phyloP scores from a whole-genome alignment of 2,797 vertebrate genomes.

The Linurgus olivaceus region DNA sequence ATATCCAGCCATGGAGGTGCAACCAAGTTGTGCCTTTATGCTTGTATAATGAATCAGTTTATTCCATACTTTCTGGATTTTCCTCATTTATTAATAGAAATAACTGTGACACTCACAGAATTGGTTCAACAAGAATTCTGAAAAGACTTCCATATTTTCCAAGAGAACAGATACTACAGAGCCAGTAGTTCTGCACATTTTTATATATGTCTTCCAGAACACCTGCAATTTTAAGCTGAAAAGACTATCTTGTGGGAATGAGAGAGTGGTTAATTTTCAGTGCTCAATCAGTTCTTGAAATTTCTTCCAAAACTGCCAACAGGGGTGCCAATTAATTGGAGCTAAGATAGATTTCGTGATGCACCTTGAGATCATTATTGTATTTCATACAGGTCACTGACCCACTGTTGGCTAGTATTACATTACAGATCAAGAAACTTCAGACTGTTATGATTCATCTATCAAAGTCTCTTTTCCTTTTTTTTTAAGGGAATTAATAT shows the following conservation, averaged over 20 bases:
- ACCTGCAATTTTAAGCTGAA: background rate
- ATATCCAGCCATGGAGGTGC: background rate
- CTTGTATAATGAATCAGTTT: fast-evolving
- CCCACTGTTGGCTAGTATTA: background rate
- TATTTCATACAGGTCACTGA: constrained; percentile 7
- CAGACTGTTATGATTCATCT: background rate
- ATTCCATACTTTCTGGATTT: background rate
- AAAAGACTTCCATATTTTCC: background rate
- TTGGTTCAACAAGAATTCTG: background rate
- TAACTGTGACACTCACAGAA: background rate
- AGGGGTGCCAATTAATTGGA: background rate
- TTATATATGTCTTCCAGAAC: background rate
- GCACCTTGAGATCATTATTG: background rate
- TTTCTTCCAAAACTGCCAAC: background rate
- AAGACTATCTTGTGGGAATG: background rate
- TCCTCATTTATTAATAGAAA: background rate
- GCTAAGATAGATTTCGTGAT: background rate
- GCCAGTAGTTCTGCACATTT: background rate
- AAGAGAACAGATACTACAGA: background rate
- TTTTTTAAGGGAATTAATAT: background rate
- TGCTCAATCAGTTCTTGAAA: background rate
- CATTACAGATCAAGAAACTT: background rate
- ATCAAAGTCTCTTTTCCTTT: background rate
- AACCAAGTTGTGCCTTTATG: background rate
- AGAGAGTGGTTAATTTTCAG: background rate